Conservation (phyloP, 2,113 vertebrate species). For the Myrmophylax atrothorax region DNA sequence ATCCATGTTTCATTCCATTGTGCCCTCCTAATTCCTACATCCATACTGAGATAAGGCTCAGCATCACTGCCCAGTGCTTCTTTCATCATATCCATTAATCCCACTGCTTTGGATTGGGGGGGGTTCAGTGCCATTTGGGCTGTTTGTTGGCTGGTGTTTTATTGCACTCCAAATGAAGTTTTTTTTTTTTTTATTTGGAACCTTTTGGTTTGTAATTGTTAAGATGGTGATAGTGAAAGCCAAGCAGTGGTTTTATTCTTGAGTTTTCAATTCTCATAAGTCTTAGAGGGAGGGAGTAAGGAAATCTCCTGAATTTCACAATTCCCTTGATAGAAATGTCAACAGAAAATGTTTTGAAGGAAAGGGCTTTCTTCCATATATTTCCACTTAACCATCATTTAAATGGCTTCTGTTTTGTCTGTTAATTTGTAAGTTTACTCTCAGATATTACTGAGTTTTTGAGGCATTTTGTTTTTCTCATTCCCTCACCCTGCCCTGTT, state of each 20-base stretch:
- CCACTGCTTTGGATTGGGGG: background rate
- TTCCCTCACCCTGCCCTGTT: background rate
- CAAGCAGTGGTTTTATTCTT: background rate
- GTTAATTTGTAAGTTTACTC: background rate
- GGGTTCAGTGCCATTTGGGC: background rate
- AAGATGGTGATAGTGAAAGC: background rate
- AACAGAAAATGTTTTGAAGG: background rate
- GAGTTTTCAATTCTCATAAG: background rate
- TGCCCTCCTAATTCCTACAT: background rate
- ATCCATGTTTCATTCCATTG: background rate
- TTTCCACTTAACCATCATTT: background rate
- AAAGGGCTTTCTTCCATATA: background rate
- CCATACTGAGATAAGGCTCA: slow-evolving; percentile 4
- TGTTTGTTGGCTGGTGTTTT: background rate
- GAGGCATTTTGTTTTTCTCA: background rate
- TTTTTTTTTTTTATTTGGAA: background rate
- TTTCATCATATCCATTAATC: background rate
- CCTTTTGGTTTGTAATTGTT: background rate
- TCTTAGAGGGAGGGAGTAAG: background rate
- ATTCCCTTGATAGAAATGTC: background rate
- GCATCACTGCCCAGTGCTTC: slow-evolving; percentile 31
- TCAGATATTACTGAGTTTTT: background rate
- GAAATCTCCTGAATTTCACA: background rate
- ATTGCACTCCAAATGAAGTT: background rate
- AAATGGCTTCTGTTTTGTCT: background rate